Evolutionary conservation across 2,888 invertebrate species (phyloP).

Genomic region (Metopia argyrocephala): DNA sequence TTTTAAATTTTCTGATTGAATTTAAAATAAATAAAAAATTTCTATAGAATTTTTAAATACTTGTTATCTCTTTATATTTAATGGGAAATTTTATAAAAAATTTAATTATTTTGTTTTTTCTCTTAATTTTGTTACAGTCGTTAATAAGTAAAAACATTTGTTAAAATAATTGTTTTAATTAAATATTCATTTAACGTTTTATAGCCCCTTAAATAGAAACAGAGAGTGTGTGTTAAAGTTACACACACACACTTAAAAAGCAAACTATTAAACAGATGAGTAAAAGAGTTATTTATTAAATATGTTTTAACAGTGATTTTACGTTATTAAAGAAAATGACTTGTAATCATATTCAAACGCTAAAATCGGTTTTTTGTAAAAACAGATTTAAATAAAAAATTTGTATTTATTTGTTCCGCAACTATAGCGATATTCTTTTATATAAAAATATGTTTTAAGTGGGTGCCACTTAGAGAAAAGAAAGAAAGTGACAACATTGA

Average conservation of each 20-base stretch:
- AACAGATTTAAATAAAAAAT: too few species aligned
- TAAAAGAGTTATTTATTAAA: neutral
- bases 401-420: too few species aligned
- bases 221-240: constrained; percentile 19
- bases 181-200: constrained; percentile 47
- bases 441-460: too few species aligned
- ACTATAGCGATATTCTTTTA: too few species aligned
- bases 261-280: neutral
- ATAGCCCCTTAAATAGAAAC: neutral
- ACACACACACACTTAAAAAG: neutral
- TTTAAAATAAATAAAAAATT: neutral
- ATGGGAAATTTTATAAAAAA: neutral
- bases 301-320: neutral
- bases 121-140: constrained; percentile 15
- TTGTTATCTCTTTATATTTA: neutral
- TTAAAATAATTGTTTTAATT: constrained; percentile 36
- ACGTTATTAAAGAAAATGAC: neutral
- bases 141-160: constrained; percentile 32
- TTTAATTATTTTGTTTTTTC: neutral
- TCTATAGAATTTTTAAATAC: neutral
- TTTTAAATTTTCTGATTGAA: too few species aligned
- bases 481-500: too few species aligned
- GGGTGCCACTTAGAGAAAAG: too few species aligned
- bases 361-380: too few species aligned
- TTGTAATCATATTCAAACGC: too few species aligned